Evolutionary conservation across 2,888 invertebrate species (phyloP).

Genomic region (Sesamia inferens): DNA sequence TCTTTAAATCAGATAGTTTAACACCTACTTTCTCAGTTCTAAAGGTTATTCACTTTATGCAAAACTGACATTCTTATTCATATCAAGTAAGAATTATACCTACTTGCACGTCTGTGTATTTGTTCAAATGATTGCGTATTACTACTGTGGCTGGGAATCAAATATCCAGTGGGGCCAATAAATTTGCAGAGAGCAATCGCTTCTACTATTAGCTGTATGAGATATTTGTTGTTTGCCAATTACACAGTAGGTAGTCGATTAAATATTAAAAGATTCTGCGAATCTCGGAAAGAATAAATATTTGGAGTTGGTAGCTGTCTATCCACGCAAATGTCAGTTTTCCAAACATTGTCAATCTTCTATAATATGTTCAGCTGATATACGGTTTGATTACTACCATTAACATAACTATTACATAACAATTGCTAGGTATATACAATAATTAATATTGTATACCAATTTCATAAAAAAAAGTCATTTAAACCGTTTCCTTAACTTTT

Average conservation of each 20-base stretch:
- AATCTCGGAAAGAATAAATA: conserved; percentile 34
- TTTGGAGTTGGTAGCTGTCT: neutral
- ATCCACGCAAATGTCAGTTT: neutral
- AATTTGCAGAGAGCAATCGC: conserved; percentile 81
- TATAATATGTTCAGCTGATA: too few relatives aligned
- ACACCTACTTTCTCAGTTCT: too few relatives aligned
- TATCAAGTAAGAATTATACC: conserved; percentile 19
- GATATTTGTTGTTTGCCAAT: conserved; percentile 56
- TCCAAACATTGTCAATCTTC: neutral
- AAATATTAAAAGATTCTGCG: conserved; percentile 27
- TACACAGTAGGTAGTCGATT: conserved; percentile 39
- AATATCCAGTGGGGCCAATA: conserved; percentile 68
- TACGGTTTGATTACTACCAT: neutral
- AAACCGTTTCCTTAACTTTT: too few relatives aligned
- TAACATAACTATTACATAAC: too few relatives aligned
- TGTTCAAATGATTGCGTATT: conserved; percentile 47
- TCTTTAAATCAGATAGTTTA: neutral
- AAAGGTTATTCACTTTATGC: neutral
- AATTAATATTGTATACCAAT: too few relatives aligned
- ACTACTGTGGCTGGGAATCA: conserved; percentile 67
- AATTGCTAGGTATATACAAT: too few relatives aligned
- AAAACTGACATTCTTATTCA: neutral
- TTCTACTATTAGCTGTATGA: conserved; percentile 66
- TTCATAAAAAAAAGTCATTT: too few relatives aligned
- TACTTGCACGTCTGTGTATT: conserved; percentile 48